Percentiles rank a stretch among this genome's conserved stretches.
These are phyloP conservation scores for Dipodomys stephensi DNA, from an alignment of 2,113 vertebrate genomes.

Conservation along the genomic window DNA sequence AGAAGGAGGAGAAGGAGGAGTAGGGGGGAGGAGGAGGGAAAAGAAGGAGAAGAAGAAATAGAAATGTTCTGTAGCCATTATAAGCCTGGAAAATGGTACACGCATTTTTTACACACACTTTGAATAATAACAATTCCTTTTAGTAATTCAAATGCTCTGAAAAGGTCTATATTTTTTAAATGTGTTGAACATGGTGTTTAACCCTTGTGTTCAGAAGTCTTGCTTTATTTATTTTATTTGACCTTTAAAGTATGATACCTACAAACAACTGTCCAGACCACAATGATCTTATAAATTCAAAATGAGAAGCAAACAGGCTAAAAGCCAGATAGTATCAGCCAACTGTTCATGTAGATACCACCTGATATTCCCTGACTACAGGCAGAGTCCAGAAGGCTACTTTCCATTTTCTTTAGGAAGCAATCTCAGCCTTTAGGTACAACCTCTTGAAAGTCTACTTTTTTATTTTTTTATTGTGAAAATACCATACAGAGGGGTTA, in stretches of 20 bases:
- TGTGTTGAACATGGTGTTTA: not conserved
- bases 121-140: not conserved
- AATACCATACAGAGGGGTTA: too few relatives aligned
- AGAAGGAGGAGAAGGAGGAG: not conserved
- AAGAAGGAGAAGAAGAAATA: not conserved
- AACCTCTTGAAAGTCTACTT: not conserved
- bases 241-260: not conserved
- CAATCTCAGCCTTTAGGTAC: not conserved
- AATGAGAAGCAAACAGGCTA: not conserved
- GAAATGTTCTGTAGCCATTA: not conserved
- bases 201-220: not conserved
- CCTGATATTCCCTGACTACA: not conserved
- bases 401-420: not conserved
- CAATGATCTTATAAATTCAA: not conserved
- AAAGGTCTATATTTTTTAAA: not conserved
- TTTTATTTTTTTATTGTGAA: too few relatives aligned
- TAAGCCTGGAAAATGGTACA: not conserved
- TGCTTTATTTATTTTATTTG: slow-evolving; percentile 12
- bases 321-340: not conserved
- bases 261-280: not conserved
- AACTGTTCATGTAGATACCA: not conserved
- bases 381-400: not conserved
- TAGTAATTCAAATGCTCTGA: not conserved
- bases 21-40: not conserved
- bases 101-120: not conserved